Base-by-base conservation (phyloP, 1,140 invertebrate species). In the Aphelinus atriplicis region DNA sequence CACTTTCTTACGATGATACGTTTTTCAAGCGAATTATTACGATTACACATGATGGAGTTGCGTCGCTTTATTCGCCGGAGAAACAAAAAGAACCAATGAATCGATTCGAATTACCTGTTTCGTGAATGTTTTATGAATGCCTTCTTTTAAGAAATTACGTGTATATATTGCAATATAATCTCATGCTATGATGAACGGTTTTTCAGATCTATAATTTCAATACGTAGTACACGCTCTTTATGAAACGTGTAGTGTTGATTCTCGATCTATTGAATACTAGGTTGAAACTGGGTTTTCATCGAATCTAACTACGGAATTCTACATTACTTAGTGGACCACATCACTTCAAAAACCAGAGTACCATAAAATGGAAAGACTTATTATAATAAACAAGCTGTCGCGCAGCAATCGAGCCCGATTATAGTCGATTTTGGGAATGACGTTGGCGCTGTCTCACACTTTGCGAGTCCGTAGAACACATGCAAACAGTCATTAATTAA, bases 261-360 rank as follows among this genome's bases (percentile, higher is more conserved):
- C 26, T 26, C 26, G 26, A 26, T 26, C 26, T 26, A 26, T 26
- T 26, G 26, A 26, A 26, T 26, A 26, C 26, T 26, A 26, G 26
- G 26, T 26, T 26, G 26, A 26, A 26, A 26, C 7, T 46, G 9
- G 3, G 46, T 45, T 58, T 51, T 71, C 57, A 4, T 5, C 45
- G 47, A 62, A 45, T 74, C 48, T 62, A 56, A 45, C 47, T 57
- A 68, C 58, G 46, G 61, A 63, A 74, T 62, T 53, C 45, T 42
- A 48, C 53, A 26, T 68, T 63, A 68, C n/a, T 74, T 64, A 75
- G 67, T 47, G 73, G 73, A 71, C 73, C 73, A 75, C 47, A 48
- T 65, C 51, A 75, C 46, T 51, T 69, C 9, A 50, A 63, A 26
- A 62, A 74, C 61, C 60, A 69, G 65, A 69, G 9, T 67, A 69